These are phyloP conservation scores for Drosophila emarginata DNA, from an alignment of 2,888 invertebrate genomes.

Conservation along the genomic window DNA sequence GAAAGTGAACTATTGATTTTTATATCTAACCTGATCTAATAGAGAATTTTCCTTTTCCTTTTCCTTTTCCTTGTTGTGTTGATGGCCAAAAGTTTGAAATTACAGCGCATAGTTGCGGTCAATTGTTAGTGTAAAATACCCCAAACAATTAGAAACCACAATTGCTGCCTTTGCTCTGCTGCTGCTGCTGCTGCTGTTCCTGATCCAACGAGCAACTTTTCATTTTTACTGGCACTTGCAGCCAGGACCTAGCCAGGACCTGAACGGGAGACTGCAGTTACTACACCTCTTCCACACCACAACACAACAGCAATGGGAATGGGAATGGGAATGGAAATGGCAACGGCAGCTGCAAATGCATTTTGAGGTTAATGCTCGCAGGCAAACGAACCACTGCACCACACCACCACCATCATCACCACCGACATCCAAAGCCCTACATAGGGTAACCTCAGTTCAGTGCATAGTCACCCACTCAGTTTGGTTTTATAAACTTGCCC, in stretches of 20 bases:
- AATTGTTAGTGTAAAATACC: constrained; percentile 73
- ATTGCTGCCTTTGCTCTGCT: constrained; percentile 49
- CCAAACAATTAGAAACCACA: constrained; percentile 74
- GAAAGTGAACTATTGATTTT: constrained; percentile 41
- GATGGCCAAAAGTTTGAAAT: constrained; percentile 46
- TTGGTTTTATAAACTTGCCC: constrained; percentile 68
- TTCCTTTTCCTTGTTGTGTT: not conserved
- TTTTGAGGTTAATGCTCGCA: constrained; percentile 69
- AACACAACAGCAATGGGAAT: constrained; percentile 20
- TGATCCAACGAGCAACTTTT: constrained; percentile 62
- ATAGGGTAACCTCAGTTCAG: constrained; percentile 1
- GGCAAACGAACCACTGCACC: constrained; percentile 33
- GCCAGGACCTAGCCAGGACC: constrained; percentile 21
- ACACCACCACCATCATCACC: constrained; percentile 17
- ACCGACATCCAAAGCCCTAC: constrained; percentile 16
- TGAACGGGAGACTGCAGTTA: constrained; percentile 20
- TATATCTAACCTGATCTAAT: constrained; percentile 3
- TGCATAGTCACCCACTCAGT: constrained; percentile 15
- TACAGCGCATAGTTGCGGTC: constrained; percentile 69
- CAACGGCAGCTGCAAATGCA: constrained; percentile 58
- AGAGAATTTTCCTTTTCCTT: constrained; percentile 6
- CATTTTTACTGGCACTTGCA: constrained; percentile 65
- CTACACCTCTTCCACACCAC: not conserved
- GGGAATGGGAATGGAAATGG: not conserved
- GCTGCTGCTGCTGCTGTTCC: no score